Base-by-base conservation (phyloP, 2,888 invertebrate genomes). In the Ennomos erosarius region DNA sequence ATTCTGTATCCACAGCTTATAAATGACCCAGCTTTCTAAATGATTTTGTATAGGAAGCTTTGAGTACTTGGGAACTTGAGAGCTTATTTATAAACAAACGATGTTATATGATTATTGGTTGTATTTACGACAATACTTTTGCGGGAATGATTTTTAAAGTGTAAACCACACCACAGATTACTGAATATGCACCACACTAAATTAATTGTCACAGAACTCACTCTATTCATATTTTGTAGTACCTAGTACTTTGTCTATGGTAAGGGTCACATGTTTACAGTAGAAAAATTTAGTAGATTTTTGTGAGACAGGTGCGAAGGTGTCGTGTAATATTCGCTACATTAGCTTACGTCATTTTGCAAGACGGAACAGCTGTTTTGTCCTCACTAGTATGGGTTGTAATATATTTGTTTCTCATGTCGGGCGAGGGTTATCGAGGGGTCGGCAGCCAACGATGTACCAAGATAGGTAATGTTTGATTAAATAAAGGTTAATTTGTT, bases 401-500 rank as follows among this genome's bases (percentile, higher is more conserved):
- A 38, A 33, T 48, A 11, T 44, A 44, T 44, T 43, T 48, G 44
- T n/a, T 58, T 58, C 58, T 16, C 42, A n/a, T 33, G n/a, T 36
- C 46, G 51, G 50, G 10, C 42, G 45, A 51, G 55, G 73, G 75
- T 73, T 73, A 75, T 74, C 75, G 59, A 45, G 58, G 55, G 64
- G 64, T 62, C 67, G 57, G 61, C 50, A 61, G 59, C 50, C 55
- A 26, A 13, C 64, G 62, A 67, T 67, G 57, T 66, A 69, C 66
- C 58, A 64, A 66, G 65, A 71, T 71, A 69, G 65, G 66, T 73
- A 64, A 68, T 69, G 62, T 62, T 66, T 71, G 68, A 73, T 79
- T 76, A 75, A 69, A 76, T 72, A 77, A 81, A 78, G 77, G 78
- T 81, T 76, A 79, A 80, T 78, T 78, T 78, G 69, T 67, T 67